These are phyloP conservation scores for Bursaphelenchus okinawaensis DNA, from an alignment of 2,888 invertebrate species.

Conservation along the genomic window DNA sequence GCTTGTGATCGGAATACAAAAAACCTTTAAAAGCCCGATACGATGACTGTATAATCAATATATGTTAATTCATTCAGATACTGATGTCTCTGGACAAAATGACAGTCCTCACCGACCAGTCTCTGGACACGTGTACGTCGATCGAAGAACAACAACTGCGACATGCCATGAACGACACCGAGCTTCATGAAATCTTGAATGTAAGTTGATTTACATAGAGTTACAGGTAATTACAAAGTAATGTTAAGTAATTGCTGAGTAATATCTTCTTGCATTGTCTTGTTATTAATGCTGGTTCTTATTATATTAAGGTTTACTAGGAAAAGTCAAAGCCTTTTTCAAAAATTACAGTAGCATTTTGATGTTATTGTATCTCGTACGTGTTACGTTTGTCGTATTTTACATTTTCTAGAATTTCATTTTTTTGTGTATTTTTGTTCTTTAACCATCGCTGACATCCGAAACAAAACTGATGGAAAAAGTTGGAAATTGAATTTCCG, in stretches of 20 bases:
- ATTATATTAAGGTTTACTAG: constrained; percentile 6
- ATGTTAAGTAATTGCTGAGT: too few species aligned
- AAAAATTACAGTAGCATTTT: too few species aligned
- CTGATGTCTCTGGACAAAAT: constrained; percentile 43
- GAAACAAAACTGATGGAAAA: not conserved
- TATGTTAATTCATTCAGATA: constrained; percentile 25
- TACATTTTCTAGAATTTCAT: constrained; percentile 13
- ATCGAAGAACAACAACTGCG: constrained; percentile 23
- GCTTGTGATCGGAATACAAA: too few species aligned
- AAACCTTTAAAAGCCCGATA: too few species aligned
- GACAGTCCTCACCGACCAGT: constrained; percentile 28
- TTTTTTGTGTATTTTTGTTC: constrained; percentile 10
- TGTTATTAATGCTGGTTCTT: too few species aligned
- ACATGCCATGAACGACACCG: constrained; percentile 22
- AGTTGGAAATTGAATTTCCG: not conserved
- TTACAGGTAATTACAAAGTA: too few species aligned
- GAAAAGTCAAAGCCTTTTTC: constrained; percentile 12
- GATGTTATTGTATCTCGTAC: too few species aligned
- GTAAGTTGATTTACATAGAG: too few species aligned
- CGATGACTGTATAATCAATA: not conserved
- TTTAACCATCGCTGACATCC: not conserved
- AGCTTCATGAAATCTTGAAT: constrained; percentile 26
- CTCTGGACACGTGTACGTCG: constrained; percentile 18
- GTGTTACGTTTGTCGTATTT: too few species aligned
- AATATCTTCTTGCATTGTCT: too few species aligned